Conservation (phyloP, 2,113 vertebrate species). For the Fukomys damarensis region DNA sequence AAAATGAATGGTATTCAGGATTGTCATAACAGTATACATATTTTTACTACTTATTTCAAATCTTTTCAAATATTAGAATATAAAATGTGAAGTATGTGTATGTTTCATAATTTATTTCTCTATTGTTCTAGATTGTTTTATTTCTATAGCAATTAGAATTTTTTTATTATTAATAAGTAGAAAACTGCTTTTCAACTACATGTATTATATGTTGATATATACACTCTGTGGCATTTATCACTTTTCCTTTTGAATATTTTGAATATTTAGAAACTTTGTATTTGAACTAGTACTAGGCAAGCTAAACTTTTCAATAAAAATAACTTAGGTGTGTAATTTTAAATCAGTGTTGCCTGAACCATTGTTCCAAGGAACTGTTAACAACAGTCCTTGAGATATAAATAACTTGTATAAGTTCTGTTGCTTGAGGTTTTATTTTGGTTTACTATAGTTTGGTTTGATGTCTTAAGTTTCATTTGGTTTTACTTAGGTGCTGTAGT, state of each 20-base stretch:
- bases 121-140: background rate
- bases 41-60: slow-evolving; percentile 45
- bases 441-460: background rate
- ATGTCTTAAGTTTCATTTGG: background rate
- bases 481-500: background rate
- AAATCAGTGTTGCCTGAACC: slow-evolving; percentile 7
- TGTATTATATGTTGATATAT: background rate
- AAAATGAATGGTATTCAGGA: slow-evolving; percentile 56
- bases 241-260: slow-evolving; percentile 19
- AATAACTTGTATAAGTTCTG: background rate
- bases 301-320: slow-evolving; percentile 58
- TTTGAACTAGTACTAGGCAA: background rate
- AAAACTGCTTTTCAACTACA: background rate
- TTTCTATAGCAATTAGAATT: slow-evolving; percentile 8
- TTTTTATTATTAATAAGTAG: background rate
- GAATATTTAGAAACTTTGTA: background rate
- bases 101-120: background rate
- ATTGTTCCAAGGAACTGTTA: slow-evolving; percentile 29
- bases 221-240: background rate
- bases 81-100: background rate
- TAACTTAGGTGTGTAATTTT: background rate
- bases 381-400: background rate
- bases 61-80: slow-evolving; percentile 13
- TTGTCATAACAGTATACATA: slow-evolving; percentile 4
- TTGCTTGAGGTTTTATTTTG: background rate